Base-by-base conservation (phyloP, 2,888 invertebrate species). In the Abrostola triplasia region DNA sequence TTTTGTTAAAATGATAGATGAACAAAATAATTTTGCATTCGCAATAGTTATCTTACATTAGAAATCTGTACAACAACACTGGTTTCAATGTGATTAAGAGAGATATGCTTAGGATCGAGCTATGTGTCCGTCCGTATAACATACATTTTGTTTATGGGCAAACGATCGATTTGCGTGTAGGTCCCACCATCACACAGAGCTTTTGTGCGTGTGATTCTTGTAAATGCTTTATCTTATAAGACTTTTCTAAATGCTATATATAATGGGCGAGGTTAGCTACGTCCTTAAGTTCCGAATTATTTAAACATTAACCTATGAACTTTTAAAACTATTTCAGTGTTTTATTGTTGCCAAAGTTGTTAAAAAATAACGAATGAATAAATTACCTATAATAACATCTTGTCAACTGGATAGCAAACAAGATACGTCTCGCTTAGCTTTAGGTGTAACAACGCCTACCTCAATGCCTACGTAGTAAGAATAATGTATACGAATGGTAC, bases 381-480 rank as follows among this genome's bases (percentile, higher is more conserved):
- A 24, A 24, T 4, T 24, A 24, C 24, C 24, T 24, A 24, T 24
- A 24, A 24, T 24, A 24, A 24, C 1, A 24, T 2, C 24, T 24
- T 24, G 24, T 24, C 1, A 24, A 24, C 4, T 24, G 24, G 24
- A 24, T 24, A 24, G 24, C 24, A 24, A 24, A 24, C 24, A 24
- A 2, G 24, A 24, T n/a, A 7, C 12, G 48, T n/a, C 49, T 50
- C 42, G 38, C 24, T 49, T 24, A 54, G 44, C 50, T 58, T 64
- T 54, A 24, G 13, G 54, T 54, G 48, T 13, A 35, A 38, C 37
- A 44, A 36, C n/a, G 37, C 10, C 48, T 42, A 10, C 47, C 50
- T 58, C 36, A 38, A 37, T 41, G 55, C 47, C 41, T 51, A 64
- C 48, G 41, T 62, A 67, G 13, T 47, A 7, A 9, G 44, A 54